phyloP scores from a whole-genome alignment of 2,113 vertebrate species.

The Gadus macrocephalus region DNA sequence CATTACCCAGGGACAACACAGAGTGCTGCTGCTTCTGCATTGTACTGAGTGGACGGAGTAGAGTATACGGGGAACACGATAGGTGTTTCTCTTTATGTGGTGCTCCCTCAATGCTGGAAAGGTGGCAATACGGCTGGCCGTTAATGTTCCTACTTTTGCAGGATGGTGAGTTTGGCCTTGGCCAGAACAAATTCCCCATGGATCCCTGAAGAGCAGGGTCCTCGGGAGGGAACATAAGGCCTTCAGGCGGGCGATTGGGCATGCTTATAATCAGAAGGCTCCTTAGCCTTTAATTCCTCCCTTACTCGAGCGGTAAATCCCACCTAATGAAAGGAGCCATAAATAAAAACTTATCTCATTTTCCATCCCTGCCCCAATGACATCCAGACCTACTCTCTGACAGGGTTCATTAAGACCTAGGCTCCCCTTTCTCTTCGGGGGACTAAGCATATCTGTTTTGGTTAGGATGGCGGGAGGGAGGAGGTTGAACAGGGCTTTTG shows the following conservation, averaged over 20 bases:
- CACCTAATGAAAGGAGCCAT: slow-evolving; percentile 68
- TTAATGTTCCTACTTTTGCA: slow-evolving; percentile 2
- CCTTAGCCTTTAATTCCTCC: slow-evolving; percentile 68
- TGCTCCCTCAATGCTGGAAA: slow-evolving; percentile 8
- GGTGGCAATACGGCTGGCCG: neutral
- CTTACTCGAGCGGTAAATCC: slow-evolving; percentile 66
- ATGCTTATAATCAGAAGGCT: slow-evolving; percentile 70
- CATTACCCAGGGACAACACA: slow-evolving; percentile 54
- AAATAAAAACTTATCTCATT: slow-evolving; percentile 71
- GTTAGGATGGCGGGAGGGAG: slow-evolving; percentile 30
- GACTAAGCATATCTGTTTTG: slow-evolving; percentile 46
- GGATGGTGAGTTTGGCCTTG: slow-evolving; percentile 40
- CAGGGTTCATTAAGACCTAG: slow-evolving; percentile 58
- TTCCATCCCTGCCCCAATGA: slow-evolving; percentile 64
- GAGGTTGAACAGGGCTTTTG: slow-evolving; percentile 14
- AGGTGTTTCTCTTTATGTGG: slow-evolving; percentile 25
- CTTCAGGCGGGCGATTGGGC: slow-evolving; percentile 67
- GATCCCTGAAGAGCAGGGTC: slow-evolving; percentile 51
- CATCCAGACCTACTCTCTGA: slow-evolving; percentile 60
- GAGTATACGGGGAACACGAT: slow-evolving; percentile 18
- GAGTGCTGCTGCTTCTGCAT: slow-evolving; percentile 42
- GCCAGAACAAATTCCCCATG: slow-evolving; percentile 61
- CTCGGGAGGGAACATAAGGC: slow-evolving; percentile 48
- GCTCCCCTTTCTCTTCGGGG: slow-evolving; percentile 36
- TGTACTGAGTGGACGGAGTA: slow-evolving; percentile 31